Base-by-base conservation (phyloP, 2,113 vertebrate species). In the Zosterops borbonicus region DNA sequence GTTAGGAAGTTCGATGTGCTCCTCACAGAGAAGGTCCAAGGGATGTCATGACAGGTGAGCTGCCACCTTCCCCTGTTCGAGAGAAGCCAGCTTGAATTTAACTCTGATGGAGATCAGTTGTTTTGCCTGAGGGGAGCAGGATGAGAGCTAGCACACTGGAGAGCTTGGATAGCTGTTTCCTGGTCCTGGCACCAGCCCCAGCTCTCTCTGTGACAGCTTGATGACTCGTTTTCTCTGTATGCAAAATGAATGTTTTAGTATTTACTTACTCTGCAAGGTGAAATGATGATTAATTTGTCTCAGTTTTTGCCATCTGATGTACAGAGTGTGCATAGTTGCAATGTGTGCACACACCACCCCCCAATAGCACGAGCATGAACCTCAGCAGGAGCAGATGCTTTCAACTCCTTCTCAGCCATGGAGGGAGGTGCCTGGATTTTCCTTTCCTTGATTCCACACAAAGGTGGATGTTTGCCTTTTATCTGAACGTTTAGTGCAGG, bases 221-320 rank as follows among this genome's bases (percentile, higher is more conserved):
- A 71, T 88, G 75, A 73, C 46, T 95, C 11, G 0, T n/a, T 91
- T 91, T 83, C 77, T 87, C 71, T 62, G 29, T 28, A 39, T 20
- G 39, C 55, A 69, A 85, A 63, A 65, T 47, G 35, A 76, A 20
- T 29, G 24, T n/a, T 85, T 82, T 23, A 47, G 70, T 76, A 87
- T 55, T 93, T 73, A 89, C 53, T 95, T 75, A 63, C 52, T 77
- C 77, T 71, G 35, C 71, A 80, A 87, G 65, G 59, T 80, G 63
- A 87, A 87, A 69, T 50, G 59, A 76, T 67, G 75, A 92, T 80
- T 73, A 76, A 85, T 70, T 69, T n/a, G 55, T 37, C 63, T 83
- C 55, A 56, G 23, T 27, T 95, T 95, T 59, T 74, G 33, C 50
- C 55, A 63, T 52, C 33, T 35, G 49, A 62, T 53, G n/a, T 79